These are phyloP conservation scores for Tiliqua scincoides DNA, from an alignment of 2,113 vertebrate species.

Conservation along the genomic window DNA sequence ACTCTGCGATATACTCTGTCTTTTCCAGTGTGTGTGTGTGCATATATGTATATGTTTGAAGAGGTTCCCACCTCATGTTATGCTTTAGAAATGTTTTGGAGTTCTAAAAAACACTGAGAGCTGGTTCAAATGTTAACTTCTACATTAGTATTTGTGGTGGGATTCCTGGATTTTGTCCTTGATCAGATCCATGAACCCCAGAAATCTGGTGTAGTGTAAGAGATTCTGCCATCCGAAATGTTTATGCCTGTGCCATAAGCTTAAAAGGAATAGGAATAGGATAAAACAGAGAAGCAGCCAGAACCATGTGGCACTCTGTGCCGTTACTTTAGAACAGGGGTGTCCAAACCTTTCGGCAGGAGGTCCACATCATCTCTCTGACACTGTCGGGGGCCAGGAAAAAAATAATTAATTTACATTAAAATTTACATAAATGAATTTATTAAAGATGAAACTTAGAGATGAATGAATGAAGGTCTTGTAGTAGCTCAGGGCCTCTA, in stretches of 20 bases:
- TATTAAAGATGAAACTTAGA: no score
- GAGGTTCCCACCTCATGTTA: constrained; percentile 45
- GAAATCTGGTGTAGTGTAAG: neutral
- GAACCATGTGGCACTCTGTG: neutral
- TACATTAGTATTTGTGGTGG: neutral
- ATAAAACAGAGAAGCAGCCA: neutral
- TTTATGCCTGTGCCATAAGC: neutral
- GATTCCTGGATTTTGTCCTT: neutral
- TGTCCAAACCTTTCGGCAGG: no score
- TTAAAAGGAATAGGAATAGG: neutral
- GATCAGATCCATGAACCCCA: neutral
- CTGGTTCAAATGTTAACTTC: neutral
- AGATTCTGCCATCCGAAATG: neutral
- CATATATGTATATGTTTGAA: constrained; percentile 48
- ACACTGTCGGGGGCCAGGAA: no score
- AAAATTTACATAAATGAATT: no score
- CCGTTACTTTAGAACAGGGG: neutral
- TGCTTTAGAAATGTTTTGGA: constrained; percentile 48
- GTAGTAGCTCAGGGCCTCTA: no score
- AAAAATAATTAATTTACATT: no score
- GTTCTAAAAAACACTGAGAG: constrained; percentile 1
- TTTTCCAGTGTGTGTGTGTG: constrained; percentile 34
- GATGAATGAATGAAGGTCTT: no score
- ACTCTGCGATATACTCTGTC: constrained; percentile 64
- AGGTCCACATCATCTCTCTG: no score